phyloP scores from a whole-genome alignment of 2,888 invertebrate species.

The Rosalia funebris region DNA sequence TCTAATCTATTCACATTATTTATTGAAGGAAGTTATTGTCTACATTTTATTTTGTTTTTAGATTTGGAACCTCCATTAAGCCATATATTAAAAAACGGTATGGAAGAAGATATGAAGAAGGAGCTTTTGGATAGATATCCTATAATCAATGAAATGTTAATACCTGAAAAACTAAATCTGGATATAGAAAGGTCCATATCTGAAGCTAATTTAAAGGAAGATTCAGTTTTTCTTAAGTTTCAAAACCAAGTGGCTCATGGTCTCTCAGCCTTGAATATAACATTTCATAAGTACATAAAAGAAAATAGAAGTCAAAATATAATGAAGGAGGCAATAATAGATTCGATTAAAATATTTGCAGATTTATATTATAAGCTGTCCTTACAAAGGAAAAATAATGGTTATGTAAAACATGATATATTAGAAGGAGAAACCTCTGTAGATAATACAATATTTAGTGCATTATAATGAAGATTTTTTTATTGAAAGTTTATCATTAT shows the following conservation, averaged over 20 bases:
- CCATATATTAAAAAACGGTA: not conserved
- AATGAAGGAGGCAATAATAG: constrained; percentile 10
- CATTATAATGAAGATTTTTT: too few species aligned
- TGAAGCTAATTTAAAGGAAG: not conserved
- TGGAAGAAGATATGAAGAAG: not conserved
- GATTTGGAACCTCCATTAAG: not conserved
- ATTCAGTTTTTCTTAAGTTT: constrained; percentile 4
- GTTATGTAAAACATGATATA: too few species aligned
- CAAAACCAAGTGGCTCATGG: constrained; percentile 26
- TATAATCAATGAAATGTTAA: not conserved
- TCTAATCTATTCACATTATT: not conserved
- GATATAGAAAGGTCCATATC: not conserved
- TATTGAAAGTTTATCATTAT: too few species aligned
- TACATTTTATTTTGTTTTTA: not conserved
- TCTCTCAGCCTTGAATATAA: constrained; percentile 20
- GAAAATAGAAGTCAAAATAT: constrained; percentile 6
- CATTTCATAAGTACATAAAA: constrained; percentile 18
- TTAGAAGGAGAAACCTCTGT: too few species aligned
- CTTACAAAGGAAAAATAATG: not conserved
- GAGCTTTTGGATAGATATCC: not conserved
- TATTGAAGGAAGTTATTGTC: too few species aligned
- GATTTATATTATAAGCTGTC: constrained; percentile 23
- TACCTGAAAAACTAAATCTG: not conserved
- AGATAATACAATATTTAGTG: too few species aligned
- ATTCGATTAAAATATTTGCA: constrained; percentile 27